Evolutionary conservation across 2,888 invertebrate species (phyloP).

Genomic region (Phytoseiulus persimilis): DNA sequence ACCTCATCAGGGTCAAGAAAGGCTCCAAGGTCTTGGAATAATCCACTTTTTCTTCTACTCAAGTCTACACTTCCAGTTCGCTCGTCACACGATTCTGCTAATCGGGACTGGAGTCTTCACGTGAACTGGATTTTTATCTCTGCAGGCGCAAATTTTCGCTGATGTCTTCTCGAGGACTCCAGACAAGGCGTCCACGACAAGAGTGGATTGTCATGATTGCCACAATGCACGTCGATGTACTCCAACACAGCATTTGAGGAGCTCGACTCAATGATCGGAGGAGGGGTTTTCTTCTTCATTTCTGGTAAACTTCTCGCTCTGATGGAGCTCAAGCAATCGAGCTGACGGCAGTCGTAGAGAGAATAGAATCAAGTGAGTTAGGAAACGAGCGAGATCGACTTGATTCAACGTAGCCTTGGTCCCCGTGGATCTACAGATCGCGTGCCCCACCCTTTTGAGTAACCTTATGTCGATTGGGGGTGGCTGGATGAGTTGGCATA

Average conservation of each 20-base stretch:
- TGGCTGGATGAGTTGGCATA: neutral
- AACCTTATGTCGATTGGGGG: neutral
- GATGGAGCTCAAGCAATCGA: neutral
- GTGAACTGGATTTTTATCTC: too few relatives aligned
- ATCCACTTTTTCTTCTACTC: too few relatives aligned
- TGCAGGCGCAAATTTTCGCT: too few relatives aligned
- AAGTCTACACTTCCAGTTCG: too few relatives aligned
- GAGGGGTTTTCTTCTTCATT: neutral
- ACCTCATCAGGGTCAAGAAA: too few relatives aligned
- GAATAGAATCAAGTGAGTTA: neutral
- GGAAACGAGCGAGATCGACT: neutral
- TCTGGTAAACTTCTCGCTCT: neutral
- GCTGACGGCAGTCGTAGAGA: too few relatives aligned
- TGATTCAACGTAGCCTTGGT: neutral
- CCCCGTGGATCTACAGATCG: neutral
- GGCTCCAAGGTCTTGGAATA: too few relatives aligned
- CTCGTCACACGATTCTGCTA: too few relatives aligned
- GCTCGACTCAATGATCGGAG: neutral
- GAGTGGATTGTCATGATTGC: neutral
- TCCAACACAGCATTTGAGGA: neutral
- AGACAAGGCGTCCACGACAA: too few relatives aligned
- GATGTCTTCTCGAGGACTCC: too few relatives aligned
- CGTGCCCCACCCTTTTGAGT: neutral
- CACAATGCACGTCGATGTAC: neutral
- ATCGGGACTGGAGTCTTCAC: too few relatives aligned